Percentiles rank a stretch among this genome's conserved stretches.
Conservation (phyloP, 2,888 invertebrate genomes). For the Archips xylosteana region DNA sequence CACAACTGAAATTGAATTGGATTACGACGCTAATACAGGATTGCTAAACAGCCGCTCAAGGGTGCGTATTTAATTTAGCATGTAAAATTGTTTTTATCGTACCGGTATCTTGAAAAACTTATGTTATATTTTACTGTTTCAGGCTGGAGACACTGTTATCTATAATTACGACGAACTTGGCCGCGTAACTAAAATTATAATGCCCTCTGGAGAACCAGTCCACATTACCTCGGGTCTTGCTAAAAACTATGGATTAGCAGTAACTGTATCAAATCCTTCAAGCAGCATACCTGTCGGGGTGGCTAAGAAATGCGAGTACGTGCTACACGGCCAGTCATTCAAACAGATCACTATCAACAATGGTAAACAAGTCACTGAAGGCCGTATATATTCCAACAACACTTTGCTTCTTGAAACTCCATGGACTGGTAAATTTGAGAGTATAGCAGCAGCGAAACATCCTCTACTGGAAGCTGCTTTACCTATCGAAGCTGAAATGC, state of each 20-base stretch:
- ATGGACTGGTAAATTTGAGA: conserved; percentile 90
- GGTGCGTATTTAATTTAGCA: conserved; percentile 74
- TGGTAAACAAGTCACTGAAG: conserved; percentile 90
- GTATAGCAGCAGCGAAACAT: conserved; percentile 92
- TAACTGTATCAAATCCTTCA: conserved; percentile 87
- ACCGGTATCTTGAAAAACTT: background rate
- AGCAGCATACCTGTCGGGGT: conserved; percentile 84
- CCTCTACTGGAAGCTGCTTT: conserved; percentile 93
- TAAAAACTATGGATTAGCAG: conserved; percentile 90
- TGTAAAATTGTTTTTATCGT: background rate
- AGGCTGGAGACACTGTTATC: conserved; percentile 94
- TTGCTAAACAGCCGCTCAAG: conserved; percentile 94
- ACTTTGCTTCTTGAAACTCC: conserved; percentile 91
- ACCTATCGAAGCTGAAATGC: conserved; percentile 95
- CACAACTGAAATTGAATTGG: conserved; percentile 94
- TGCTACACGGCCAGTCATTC: conserved; percentile 87
- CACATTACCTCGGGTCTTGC: conserved; percentile 92
- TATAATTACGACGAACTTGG: conserved; percentile 97
- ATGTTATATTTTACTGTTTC: conserved; percentile 47
- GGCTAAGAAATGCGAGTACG: conserved; percentile 85
- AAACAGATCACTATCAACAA: conserved; percentile 89
- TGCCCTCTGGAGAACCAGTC: conserved; percentile 96
- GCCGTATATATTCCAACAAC: conserved; percentile 91
- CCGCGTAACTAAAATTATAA: conserved; percentile 92
- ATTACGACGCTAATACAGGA: conserved; percentile 96